A percentile compares a stretch with the other conserved stretches of the same genome.
Evolutionary conservation across 2,113 vertebrate species (phyloP).

Genomic region (Pipra filicauda): DNA sequence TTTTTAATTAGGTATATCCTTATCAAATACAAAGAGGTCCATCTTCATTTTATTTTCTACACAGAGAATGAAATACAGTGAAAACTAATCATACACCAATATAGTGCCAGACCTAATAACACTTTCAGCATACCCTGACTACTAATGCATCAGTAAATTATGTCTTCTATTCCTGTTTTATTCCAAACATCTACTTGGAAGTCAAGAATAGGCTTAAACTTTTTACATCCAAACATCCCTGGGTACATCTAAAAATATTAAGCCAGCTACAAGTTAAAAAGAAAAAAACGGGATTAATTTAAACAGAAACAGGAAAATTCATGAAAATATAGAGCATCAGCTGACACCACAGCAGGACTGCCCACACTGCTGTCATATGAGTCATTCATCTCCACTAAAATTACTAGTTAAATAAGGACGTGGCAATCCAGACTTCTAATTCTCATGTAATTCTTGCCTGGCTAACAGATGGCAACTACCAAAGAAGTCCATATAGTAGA

Average conservation of each 20-base stretch:
- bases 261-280: background rate
- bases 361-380: background rate
- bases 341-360: background rate
- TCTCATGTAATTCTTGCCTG: background rate
- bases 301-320: background rate
- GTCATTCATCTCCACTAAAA: background rate
- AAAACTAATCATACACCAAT: slow-evolving; percentile 47
- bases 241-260: background rate
- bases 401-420: background rate
- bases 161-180: background rate
- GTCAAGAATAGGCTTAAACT: background rate
- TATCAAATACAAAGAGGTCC: slow-evolving; percentile 53
- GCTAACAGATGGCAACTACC: background rate
- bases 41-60: slow-evolving; percentile 52
- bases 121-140: background rate
- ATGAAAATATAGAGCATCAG: background rate
- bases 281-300: background rate
- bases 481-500: fast-evolving
- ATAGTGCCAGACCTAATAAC: background rate
- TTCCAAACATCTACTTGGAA: background rate
- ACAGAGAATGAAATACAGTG: background rate
- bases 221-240: background rate
- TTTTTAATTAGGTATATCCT: slow-evolving; percentile 68
- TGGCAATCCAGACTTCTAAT: background rate
- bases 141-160: background rate